These are phyloP conservation scores for Eulemur rufifrons DNA, from an alignment of 2,113 vertebrate genomes.

Conservation along the genomic window DNA sequence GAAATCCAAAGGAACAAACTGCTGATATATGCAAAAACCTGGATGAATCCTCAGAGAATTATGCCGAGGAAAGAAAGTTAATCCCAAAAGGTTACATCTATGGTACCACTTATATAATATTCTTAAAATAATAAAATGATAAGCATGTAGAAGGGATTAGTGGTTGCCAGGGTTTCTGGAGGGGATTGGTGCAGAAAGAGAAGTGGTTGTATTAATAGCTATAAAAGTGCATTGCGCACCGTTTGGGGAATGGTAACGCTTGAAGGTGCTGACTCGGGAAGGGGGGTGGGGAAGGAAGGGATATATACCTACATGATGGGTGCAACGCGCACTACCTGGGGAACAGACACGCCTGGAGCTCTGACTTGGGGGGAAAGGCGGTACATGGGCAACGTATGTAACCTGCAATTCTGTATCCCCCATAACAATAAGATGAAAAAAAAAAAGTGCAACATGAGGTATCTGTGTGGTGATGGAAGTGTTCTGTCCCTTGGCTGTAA, in stretches of 20 bases:
- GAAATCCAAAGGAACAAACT: neutral
- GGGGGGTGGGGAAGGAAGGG: too few relatives aligned
- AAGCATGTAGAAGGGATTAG: neutral
- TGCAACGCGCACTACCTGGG: too few relatives aligned
- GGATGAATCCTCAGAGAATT: neutral
- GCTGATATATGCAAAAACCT: neutral
- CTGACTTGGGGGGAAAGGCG: too few relatives aligned
- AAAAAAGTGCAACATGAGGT: neutral
- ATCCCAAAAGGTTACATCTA: too few relatives aligned
- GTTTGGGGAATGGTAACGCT: too few relatives aligned
- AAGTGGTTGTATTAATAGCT: neutral
- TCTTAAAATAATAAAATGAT: neutral
- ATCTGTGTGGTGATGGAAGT: neutral
- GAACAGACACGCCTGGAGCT: too few relatives aligned
- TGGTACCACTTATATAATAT: neutral
- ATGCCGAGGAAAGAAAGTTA: neutral
- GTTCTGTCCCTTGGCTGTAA: neutral
- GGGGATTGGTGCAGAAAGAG: neutral
- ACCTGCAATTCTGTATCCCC: too few relatives aligned
- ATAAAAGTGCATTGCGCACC: neutral
- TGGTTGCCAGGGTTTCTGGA: neutral
- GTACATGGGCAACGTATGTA: too few relatives aligned
- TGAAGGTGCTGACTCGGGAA: too few relatives aligned
- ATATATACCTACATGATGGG: too few relatives aligned
- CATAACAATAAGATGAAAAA: too few relatives aligned